Conservation (phyloP, 1,140 invertebrate species). For the Meloidogyne hapla region DNA sequence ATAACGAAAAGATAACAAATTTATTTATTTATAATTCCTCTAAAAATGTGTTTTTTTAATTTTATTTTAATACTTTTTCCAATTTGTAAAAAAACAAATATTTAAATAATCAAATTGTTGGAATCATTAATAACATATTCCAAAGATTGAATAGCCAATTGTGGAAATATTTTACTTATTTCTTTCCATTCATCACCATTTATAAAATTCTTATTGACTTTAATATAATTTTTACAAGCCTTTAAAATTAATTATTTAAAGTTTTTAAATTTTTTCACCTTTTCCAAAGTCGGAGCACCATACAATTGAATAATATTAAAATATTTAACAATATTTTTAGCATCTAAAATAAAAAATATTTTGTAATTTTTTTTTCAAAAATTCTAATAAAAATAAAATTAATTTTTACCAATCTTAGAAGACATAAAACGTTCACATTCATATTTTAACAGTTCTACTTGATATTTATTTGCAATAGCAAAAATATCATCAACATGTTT, state of each 20-base stretch:
- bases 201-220: background rate
- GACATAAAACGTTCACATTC: background rate
- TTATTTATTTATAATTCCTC: no score
- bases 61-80: no score
- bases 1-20: no score
- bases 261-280: background rate
- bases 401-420: background rate
- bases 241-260: background rate
- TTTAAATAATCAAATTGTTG: background rate
- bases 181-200: background rate
- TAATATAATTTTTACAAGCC: background rate
- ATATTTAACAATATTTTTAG: background rate
- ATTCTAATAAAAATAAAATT: no score
- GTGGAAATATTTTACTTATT: background rate
- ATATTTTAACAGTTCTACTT: background rate
- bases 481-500: conserved; percentile 3
- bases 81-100: background rate
- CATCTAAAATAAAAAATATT: background rate
- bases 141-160: background rate
- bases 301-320: conserved; percentile 2
- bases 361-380: no score
- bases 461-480: conserved; percentile 5
- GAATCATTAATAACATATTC: conserved; percentile 2
- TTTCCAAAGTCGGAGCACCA: background rate
- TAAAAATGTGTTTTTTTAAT: no score